Evolutionary conservation across 2,113 vertebrate species (phyloP), one percentile per base, ranked within the genome.

Genomic region (Colius striatus): DNA sequence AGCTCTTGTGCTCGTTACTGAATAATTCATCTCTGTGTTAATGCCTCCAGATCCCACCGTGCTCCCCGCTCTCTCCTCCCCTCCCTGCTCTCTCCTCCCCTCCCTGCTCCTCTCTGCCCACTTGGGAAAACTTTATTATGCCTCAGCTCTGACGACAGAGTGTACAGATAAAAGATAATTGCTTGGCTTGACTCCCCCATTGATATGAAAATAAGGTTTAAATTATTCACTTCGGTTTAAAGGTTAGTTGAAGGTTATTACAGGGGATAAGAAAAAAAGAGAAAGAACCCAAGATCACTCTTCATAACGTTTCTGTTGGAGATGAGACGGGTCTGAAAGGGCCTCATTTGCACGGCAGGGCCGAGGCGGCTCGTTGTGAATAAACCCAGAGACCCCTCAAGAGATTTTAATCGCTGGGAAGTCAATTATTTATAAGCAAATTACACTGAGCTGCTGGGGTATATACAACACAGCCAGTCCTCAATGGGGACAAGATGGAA

Each of bases 101-200:
- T 87, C 82, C 82, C 97, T 96, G 83, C 91, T 86, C 53, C 95
- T 60, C 97, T 97, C 97, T 93, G 95, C 97, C 95, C 97, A 92
- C 98, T 98, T 95, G 98, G 99, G 98, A 98, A 98, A 98, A 98
- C 98, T 98, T 98, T 98, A 99, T 99, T 98, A 98, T 99, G 98
- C 99, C 98, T 98, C 87, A 41, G 97, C 98, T 97, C 98, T 98
- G 98, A 99, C 97, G 98, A 98, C 98, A 98, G 98, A 98, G 98
- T 98, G 98, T 98, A 98, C 97, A 98, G 98, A 99, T 99, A 98
- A 99, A 99, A 99, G 98, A 99, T 99, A 99, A 99, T 99, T 99
- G 99, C 99, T 98, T 98, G 98, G 98, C 98, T 99, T 98, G 98
- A 99, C 98, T 99, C 97, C 97, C 95, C 98, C 96, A 98, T 98